Percentiles rank a stretch among this genome's conserved stretches.
Conservation (phyloP, 2,113 vertebrate species). For the Phaethon lepturus region DNA sequence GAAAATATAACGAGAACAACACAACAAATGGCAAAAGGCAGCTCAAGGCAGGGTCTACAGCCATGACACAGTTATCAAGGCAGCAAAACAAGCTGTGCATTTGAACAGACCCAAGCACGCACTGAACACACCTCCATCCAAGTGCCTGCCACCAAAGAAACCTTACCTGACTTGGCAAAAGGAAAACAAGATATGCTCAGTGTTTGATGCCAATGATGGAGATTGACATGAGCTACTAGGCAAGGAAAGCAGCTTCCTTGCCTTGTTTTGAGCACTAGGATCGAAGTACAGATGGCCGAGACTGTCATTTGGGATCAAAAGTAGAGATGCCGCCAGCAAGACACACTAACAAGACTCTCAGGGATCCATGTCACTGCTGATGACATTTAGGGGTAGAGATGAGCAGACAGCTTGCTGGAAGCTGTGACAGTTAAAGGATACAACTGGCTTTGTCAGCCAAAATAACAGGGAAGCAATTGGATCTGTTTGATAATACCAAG, state of each 20-base stretch:
- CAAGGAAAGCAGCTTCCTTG: not conserved
- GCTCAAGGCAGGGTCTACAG: not conserved
- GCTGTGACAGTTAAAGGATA: not conserved
- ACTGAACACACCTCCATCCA: not conserved
- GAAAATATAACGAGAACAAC: not conserved
- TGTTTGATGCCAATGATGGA: not conserved
- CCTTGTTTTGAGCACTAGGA: not conserved
- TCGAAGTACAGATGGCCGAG: slow-evolving; percentile 16
- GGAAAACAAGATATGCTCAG: not conserved
- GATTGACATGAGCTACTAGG: not conserved
- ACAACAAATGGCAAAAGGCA: not conserved
- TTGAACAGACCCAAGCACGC: not conserved
- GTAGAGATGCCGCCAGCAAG: not conserved
- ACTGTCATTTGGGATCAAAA: not conserved
- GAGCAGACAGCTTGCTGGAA: slow-evolving; percentile 1
- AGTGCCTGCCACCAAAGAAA: not conserved
- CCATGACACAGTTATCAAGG: not conserved
- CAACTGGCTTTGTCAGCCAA: not conserved
- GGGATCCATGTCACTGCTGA: slow-evolving; percentile 33
- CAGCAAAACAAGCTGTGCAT: not conserved
- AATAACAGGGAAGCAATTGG: not conserved
- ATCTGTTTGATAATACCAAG: not conserved
- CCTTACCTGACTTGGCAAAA: not conserved
- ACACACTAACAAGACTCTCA: slow-evolving; percentile 43
- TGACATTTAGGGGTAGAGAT: slow-evolving; percentile 14